phyloP scores from a whole-genome alignment of 2,797 vertebrate species.

The Falco rusticolus region DNA sequence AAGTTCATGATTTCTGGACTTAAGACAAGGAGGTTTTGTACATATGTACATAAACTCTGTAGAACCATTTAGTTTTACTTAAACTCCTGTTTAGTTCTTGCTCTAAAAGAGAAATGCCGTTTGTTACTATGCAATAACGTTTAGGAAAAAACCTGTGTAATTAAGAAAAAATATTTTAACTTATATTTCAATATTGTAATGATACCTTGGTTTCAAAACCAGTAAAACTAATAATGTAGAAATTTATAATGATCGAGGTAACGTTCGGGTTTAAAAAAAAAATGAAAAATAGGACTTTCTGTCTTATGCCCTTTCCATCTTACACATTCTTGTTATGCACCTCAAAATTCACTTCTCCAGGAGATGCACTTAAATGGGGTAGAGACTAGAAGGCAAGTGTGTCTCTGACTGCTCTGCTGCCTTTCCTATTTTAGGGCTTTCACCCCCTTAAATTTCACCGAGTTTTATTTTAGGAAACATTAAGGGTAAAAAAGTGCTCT shows the following conservation, averaged over 20 bases:
- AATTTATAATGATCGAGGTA: neutral
- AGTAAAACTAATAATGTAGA: neutral
- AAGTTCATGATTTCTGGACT: neutral
- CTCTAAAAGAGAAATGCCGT: neutral
- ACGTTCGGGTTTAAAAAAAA: neutral
- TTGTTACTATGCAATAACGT: neutral
- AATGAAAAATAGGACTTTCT: neutral
- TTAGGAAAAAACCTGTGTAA: neutral
- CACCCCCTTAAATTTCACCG: slow-evolving; percentile 15
- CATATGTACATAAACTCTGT: neutral
- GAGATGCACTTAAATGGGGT: neutral
- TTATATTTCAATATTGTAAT: neutral
- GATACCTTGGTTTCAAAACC: neutral
- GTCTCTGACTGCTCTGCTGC: neutral
- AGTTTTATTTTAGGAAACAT: slow-evolving; percentile 51
- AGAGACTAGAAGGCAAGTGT: neutral
- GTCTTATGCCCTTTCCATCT: neutral
- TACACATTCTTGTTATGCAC: neutral
- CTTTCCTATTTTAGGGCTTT: slow-evolving; percentile 32
- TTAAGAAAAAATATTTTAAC: neutral
- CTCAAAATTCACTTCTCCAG: neutral
- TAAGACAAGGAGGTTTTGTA: neutral
- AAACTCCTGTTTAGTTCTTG: neutral
- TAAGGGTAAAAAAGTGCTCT: slow-evolving; percentile 50
- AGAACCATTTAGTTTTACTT: neutral